These are phyloP conservation scores for Megaceryle alcyon DNA, from an alignment of 2,797 vertebrate species.

Conservation along the genomic window DNA sequence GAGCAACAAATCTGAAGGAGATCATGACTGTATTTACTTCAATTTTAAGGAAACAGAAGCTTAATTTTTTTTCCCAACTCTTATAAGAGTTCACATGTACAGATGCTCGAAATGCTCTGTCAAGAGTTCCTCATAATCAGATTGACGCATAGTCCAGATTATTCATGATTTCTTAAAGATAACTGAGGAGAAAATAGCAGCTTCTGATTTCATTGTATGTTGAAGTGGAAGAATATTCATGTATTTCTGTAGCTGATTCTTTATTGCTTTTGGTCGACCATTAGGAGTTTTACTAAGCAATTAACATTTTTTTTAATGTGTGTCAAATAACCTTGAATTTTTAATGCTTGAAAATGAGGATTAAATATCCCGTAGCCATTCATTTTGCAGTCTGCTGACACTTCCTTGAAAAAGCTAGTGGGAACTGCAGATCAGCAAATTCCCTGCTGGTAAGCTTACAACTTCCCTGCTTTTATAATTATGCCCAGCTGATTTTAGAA, in stretches of 20 bases:
- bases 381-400: constrained; percentile 30
- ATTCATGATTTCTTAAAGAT: not conserved
- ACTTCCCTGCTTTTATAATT: constrained; percentile 5
- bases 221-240: not conserved
- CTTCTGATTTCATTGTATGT: not conserved
- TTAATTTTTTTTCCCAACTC: not conserved
- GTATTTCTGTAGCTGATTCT: not conserved
- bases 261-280: not conserved
- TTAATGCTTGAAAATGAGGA: constrained; percentile 8
- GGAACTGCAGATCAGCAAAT: constrained; percentile 51
- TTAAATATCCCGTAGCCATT: constrained; percentile 54
- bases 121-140: not conserved
- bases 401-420: not conserved
- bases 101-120: not conserved
- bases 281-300: not conserved
- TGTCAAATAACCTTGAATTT: constrained; percentile 57
- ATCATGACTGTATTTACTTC: not conserved
- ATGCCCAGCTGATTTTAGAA: not conserved
- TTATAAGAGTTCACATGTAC: not conserved
- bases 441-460: constrained; percentile 32
- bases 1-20: not conserved
- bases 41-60: not conserved
- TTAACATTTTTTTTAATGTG: not conserved
- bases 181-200: not conserved
- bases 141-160: not conserved